Evolutionary conservation across 1,140 invertebrate species (phyloP).

Genomic region (Asbolus verrucosus): DNA sequence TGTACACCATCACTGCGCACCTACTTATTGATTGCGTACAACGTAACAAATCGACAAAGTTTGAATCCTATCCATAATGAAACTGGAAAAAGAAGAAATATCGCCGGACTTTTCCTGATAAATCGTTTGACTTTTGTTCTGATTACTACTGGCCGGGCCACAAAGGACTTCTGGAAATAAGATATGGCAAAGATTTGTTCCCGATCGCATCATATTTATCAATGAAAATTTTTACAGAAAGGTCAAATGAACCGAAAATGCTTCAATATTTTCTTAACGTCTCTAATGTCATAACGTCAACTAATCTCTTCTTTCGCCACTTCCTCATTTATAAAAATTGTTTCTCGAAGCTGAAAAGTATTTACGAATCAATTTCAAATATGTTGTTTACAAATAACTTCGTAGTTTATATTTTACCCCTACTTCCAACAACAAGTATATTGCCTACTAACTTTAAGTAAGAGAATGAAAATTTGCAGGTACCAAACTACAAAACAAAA

Average conservation of each 20-base stretch:
- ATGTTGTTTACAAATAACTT: no score
- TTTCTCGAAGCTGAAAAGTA: no score
- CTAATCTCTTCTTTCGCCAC: not conserved
- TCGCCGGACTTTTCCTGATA: conserved; percentile 50
- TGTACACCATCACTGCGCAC: conserved; percentile 1
- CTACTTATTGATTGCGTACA: not conserved
- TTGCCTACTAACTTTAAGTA: no score
- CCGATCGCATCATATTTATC: conserved; percentile 52
- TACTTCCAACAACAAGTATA: no score
- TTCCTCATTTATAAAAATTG: not conserved
- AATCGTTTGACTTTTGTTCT: conserved; percentile 55
- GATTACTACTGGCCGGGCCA: conserved; percentile 50
- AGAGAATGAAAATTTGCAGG: no score
- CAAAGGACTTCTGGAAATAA: conserved; percentile 53
- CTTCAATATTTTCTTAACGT: conserved; percentile 13
- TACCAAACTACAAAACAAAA: no score
- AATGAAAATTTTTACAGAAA: conserved; percentile 51
- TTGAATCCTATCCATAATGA: conserved; percentile 45
- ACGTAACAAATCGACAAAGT: conserved; percentile 30
- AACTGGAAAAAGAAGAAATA: conserved; percentile 53
- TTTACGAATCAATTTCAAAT: no score
- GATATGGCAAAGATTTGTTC: conserved; percentile 54
- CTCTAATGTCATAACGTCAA: not conserved
- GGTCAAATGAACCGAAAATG: conserved; percentile 25
- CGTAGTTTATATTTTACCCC: no score